Evolutionary conservation across 1,140 invertebrate genomes (phyloP).

Genomic region (Megalopta genalis): DNA sequence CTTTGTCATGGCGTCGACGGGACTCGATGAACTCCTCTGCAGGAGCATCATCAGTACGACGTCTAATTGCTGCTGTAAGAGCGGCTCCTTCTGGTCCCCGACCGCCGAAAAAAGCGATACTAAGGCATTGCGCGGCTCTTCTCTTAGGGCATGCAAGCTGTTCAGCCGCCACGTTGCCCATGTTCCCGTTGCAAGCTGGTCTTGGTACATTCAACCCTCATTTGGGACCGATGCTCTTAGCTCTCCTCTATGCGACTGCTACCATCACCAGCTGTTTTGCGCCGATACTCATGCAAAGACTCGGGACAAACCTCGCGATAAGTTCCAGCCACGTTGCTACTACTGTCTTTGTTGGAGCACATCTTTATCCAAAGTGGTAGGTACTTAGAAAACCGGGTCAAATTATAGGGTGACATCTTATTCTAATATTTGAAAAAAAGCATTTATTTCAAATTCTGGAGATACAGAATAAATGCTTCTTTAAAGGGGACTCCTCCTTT

Average conservation of each 20-base stretch:
- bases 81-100: constrained; percentile 77
- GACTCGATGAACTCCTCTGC: constrained; percentile 85
- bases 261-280: constrained; percentile 81
- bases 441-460: no score
- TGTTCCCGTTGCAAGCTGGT: constrained; percentile 82
- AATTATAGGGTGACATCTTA: no score
- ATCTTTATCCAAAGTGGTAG: constrained; percentile 83
- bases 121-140: constrained; percentile 81
- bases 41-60: constrained; percentile 84
- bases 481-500: no score
- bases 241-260: constrained; percentile 80
- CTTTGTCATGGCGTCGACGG: constrained; percentile 78
- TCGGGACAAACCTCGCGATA: constrained; percentile 81
- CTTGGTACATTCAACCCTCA: constrained; percentile 72
- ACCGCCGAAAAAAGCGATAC: constrained; percentile 79
- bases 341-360: constrained; percentile 81
- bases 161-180: constrained; percentile 84
- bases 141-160: constrained; percentile 82
- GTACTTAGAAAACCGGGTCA: constrained; percentile 60
- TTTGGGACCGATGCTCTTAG: constrained; percentile 81
- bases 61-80: constrained; percentile 83
- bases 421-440: no score
- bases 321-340: constrained; percentile 79
- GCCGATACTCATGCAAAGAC: constrained; percentile 79
- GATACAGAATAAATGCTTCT: no score